Conservation (phyloP, 2,888 invertebrate genomes). For the Germaria angustata region DNA sequence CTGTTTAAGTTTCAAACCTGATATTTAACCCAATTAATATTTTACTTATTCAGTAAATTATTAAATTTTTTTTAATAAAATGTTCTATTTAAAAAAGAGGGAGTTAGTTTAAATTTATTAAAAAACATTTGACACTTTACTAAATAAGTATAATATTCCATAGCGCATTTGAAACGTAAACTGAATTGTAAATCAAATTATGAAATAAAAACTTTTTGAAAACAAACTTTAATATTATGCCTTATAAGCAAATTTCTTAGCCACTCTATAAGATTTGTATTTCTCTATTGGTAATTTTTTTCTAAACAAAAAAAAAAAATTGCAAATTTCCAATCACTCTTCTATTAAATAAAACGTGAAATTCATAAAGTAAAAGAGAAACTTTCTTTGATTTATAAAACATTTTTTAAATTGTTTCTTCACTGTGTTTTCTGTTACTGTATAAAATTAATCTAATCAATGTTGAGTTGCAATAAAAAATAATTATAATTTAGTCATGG, state of each 20-base stretch:
- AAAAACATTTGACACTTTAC: no score
- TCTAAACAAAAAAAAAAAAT: background rate
- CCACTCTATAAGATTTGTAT: background rate
- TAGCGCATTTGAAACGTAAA: no score
- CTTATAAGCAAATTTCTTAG: background rate
- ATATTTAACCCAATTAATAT: no score
- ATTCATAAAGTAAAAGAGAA: slow-evolving; percentile 6
- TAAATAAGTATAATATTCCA: no score
- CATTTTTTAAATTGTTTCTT: background rate
- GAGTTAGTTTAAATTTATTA: no score
- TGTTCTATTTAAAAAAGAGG: no score
- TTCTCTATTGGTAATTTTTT: background rate
- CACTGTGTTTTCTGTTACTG: background rate
- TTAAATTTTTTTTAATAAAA: no score
- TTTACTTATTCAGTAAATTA: no score
- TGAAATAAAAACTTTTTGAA: no score
- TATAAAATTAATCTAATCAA: slow-evolving; percentile 26
- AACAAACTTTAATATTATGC: background rate
- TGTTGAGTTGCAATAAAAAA: background rate
- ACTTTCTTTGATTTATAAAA: background rate
- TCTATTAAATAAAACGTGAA: slow-evolving; percentile 1
- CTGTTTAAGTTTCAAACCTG: no score
- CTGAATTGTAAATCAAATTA: no score
- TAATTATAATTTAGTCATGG: slow-evolving; percentile 20
- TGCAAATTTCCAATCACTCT: background rate